Evolutionary conservation across 2,113 vertebrate species (phyloP), one percentile per base, ranked within the genome.

Genomic region (Megalops atlanticus): DNA sequence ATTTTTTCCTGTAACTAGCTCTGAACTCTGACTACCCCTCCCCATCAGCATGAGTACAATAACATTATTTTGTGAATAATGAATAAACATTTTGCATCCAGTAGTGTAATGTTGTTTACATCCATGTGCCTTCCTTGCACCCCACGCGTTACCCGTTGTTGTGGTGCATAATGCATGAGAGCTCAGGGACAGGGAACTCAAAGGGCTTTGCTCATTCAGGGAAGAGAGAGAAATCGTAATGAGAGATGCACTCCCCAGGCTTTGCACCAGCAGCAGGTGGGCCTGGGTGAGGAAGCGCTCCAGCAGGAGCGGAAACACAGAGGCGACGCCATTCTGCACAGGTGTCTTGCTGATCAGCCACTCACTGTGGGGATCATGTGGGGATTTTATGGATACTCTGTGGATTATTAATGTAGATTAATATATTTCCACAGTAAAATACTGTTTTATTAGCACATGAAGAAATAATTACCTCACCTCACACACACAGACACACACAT

Each of bases 101-200:
- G 73, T 76, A 71, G 78, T 49, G 80, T 58, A 76, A 80, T 81
- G 79, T 80, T 72, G 83, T 85, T 82, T 84, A 84, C 80, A 83
- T 58, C 47, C 76, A 81, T 49, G 83, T 83, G 78, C 81, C 68
- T 84, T 83, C 81, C 78, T 82, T 80, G 81, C 84, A 79, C 24
- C 74, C 74, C 81, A 77, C 71, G 80, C 80, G 82, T 83, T 83
- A 81, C 77, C 84, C 71, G 80, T 80, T 87, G 83, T 86, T 83
- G 83, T 77, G 85, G 83, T 85, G 80, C 85, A 86, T 88, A 81
- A 86, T 81, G 82, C 74, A 84, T 84, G 83, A 84, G 83, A 78
- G 81, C 38, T 80, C 36, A 77, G 74, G 77, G 36, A 83, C 58
- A 35, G 82, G 10, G 36, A 33, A 47, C 36, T 58, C 38, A 31